phyloP scores from a whole-genome alignment of 1,140 invertebrate species.

The Condylostylus longicornis region DNA sequence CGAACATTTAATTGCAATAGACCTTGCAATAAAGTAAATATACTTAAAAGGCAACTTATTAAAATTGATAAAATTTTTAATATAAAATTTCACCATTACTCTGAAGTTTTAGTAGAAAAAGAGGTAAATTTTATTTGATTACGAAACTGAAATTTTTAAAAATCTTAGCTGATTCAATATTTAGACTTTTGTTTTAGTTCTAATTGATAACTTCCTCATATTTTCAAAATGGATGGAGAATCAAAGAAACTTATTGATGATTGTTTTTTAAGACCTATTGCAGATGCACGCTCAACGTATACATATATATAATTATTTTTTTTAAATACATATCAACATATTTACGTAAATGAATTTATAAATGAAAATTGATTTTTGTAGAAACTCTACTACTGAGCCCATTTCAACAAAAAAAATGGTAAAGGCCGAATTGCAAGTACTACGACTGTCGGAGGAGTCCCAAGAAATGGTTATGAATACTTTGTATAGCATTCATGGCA shows the following conservation, averaged over 20 bases:
- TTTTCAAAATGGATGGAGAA: constrained; percentile 36
- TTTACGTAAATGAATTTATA: constrained; percentile 11
- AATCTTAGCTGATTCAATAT: no score
- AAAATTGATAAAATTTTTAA: no score
- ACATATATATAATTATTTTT: constrained; percentile 8
- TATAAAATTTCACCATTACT: no score
- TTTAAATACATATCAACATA: no score
- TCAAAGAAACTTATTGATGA: constrained; percentile 37
- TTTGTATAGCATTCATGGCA: constrained; percentile 50
- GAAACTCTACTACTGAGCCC: constrained; percentile 16
- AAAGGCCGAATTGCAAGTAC: constrained; percentile 55
- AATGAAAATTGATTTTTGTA: constrained; percentile 2
- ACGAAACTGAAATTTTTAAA: no score
- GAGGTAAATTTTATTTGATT: no score
- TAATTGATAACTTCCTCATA: no score
- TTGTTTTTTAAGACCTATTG: constrained; percentile 37
- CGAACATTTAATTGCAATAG: no score
- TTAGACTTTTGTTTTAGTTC: no score
- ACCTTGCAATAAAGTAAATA: no score
- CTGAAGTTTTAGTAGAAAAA: no score
- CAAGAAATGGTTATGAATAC: constrained; percentile 55
- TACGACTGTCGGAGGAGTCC: constrained; percentile 45
- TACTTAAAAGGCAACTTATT: no score
- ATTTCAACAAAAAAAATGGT: constrained; percentile 32
- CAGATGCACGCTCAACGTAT: constrained; percentile 38